Evolutionary conservation across 2,888 invertebrate species (phyloP).

Genomic region (Eilema depressum): DNA sequence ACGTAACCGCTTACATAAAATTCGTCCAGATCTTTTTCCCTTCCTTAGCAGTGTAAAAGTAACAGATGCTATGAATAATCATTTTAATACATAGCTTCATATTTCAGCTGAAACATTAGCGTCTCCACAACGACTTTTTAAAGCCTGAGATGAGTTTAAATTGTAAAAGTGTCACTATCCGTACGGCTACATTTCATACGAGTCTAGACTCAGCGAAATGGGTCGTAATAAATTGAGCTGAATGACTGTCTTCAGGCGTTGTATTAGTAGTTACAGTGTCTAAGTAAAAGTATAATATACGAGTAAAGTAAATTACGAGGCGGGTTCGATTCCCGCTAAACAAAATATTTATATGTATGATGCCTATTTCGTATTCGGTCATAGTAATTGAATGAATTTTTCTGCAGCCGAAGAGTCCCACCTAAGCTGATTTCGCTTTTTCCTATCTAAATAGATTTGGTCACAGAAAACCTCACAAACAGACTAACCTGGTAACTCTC

Average conservation of each 20-base stretch:
- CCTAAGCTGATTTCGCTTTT: too few species aligned
- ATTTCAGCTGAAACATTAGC: conserved; percentile 5
- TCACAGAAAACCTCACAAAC: too few species aligned
- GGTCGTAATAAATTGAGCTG: conserved; percentile 40
- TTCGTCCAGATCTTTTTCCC: background rate
- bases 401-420: too few species aligned
- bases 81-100: background rate
- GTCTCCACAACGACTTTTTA: conserved; percentile 15
- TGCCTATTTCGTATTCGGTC: too few species aligned
- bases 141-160: conserved; percentile 20
- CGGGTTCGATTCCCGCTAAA: too few species aligned
- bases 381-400: too few species aligned
- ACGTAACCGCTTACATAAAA: too few species aligned
- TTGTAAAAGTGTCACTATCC: conserved; percentile 27
- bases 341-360: too few species aligned
- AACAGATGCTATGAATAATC: background rate
- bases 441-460: too few species aligned
- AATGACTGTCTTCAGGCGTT: conserved; percentile 28
- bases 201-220: conserved; percentile 46
- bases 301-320: too few species aligned
- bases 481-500: too few species aligned
- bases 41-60: background rate
- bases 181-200: conserved; percentile 47
- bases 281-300: conserved; percentile 4
- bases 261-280: background rate